Percentiles rank a stretch among this genome's conserved stretches.
Conservation (phyloP, 2,888 invertebrate species). For the Catocala nupta region DNA sequence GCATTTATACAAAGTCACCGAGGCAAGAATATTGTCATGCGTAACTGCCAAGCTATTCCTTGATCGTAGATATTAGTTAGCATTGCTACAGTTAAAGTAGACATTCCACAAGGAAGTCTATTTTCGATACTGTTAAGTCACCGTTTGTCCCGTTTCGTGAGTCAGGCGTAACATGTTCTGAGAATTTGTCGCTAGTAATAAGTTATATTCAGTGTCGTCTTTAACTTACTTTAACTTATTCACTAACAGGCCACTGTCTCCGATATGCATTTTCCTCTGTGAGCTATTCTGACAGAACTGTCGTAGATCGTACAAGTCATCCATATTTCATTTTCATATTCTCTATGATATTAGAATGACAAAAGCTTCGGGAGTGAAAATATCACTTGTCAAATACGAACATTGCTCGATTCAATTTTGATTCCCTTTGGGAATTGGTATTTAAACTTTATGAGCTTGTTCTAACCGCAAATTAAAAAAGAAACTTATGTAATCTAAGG, state of each 20-base stretch:
- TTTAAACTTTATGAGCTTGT: too few relatives aligned
- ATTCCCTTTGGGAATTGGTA: neutral
- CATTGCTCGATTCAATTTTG: neutral
- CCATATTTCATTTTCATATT: conserved; percentile 16
- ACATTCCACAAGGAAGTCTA: conserved; percentile 69
- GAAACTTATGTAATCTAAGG: neutral
- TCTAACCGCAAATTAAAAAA: neutral
- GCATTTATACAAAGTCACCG: conserved; percentile 9
- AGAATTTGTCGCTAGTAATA: conserved; percentile 65
- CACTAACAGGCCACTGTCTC: conserved; percentile 45
- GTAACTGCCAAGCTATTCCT: conserved; percentile 37
- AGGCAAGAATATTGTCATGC: conserved; percentile 37
- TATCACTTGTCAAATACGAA: neutral
- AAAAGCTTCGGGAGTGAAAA: neutral
- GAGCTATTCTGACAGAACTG: conserved; percentile 16
- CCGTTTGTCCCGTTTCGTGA: conserved; percentile 69
- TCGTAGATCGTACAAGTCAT: conserved; percentile 9
- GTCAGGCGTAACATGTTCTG: conserved; percentile 69
- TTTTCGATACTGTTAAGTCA: conserved; percentile 70
- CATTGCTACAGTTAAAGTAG: conserved; percentile 51
- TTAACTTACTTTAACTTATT: conserved; percentile 62
- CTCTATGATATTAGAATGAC: conserved; percentile 8
- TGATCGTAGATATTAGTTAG: conserved; percentile 43
- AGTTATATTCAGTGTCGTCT: conserved; percentile 55
- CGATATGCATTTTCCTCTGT: conserved; percentile 53